Evolutionary conservation across 2,888 invertebrate genomes (phyloP), one percentile per base, ranked within the genome.

Genomic region (Nomada fucata): DNA sequence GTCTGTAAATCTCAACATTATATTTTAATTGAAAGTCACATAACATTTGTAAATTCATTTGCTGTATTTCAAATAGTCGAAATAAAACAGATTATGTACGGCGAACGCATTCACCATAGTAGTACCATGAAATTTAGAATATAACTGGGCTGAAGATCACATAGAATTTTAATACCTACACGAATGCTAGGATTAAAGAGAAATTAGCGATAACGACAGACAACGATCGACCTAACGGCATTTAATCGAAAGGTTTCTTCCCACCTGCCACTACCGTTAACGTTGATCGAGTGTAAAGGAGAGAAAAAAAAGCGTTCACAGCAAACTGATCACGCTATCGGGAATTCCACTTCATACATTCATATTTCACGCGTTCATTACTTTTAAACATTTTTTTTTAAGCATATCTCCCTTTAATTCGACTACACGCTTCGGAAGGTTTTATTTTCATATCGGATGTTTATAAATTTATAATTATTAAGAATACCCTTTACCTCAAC

Each of bases 171-270:
- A 52, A 71, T 67, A 68, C 36, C 52, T 4, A 63, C 23, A 44
- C 71, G 67, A 59, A 52, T 52, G 44, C 63, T 68, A 18, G 52
- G 57, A 77, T 77, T 72, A 73, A 77, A 77, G 52, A 52, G 64
- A 73, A 77, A 73, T 79, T 70, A 75, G 47, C 53, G 69, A 53
- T 65, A 72, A 72, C 70, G 52, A 73, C 57, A 68, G 67, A 42
- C 52, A n/a, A 72, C 72, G 63, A 77, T 77, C 63, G 77, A 69
- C 36, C 68, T 72, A 80, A 77, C 77, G 72, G 68, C 50, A 73
- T 77, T 80, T 73, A 70, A 68, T 73, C 67, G 59, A 77, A 80
- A 63, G 70, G 71, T 72, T 76, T 76, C 64, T 79, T 71, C 71
- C 59, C 76, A 53, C 57, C 44, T 63, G 36, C n/a, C 55, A 67